Evolutionary conservation across 1,140 invertebrate species (phyloP).

Genomic region (Lanistes nyassanus): DNA sequence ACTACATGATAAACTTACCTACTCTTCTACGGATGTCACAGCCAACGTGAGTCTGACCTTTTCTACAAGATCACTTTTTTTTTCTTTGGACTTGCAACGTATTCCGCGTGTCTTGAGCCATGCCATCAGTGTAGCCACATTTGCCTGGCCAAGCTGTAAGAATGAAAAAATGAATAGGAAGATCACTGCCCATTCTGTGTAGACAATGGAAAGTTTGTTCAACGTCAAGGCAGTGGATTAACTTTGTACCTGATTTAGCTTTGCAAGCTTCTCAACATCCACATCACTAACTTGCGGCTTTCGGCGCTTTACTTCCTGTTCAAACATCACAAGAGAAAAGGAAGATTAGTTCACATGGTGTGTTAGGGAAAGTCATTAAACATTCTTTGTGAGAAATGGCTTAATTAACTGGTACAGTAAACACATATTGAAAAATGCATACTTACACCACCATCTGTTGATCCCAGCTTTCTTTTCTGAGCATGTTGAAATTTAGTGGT

Average conservation of each 20-base stretch:
- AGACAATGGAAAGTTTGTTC: neutral
- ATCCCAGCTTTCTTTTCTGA: no score
- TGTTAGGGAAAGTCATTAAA: no score
- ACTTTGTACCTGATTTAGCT: conserved; percentile 46
- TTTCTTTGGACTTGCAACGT: conserved; percentile 52
- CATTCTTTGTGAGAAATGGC: no score
- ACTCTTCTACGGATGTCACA: conserved; percentile 28
- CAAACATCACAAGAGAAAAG: no score
- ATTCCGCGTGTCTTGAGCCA: conserved; percentile 52
- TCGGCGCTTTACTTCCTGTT: conserved; percentile 15
- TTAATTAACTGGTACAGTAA: no score
- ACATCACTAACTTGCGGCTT: conserved; percentile 45
- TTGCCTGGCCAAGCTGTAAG: conserved; percentile 51
- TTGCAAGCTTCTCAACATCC: conserved; percentile 51
- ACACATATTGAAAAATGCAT: no score
- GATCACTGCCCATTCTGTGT: neutral
- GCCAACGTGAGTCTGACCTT: conserved; percentile 38
- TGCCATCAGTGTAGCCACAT: conserved; percentile 45
- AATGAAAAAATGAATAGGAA: conserved; percentile 1
- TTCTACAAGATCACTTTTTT: conserved; percentile 51
- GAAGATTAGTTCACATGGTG: no score
- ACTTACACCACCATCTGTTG: no score
- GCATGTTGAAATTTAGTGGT: no score
- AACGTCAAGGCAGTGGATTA: neutral
- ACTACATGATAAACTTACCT: neutral